Conservation (phyloP, 2,113 vertebrate genomes). For the Nipponia nippon region DNA sequence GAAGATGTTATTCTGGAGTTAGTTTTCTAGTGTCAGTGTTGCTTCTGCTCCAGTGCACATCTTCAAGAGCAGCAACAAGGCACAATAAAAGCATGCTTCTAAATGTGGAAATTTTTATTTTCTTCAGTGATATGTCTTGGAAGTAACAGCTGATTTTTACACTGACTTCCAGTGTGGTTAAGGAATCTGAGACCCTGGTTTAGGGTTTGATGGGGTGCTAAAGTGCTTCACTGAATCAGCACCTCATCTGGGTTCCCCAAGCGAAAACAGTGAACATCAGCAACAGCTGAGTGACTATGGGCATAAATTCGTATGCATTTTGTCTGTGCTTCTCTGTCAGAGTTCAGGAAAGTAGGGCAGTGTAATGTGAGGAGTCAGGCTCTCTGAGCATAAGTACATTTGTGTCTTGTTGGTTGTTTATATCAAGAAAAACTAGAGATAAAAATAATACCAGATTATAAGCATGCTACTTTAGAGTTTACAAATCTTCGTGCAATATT, state of each 20-base stretch:
- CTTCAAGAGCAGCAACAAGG: neutral
- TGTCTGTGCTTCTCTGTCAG: neutral
- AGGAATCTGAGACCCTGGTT: neutral
- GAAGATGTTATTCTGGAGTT: neutral
- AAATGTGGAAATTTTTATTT: accelerated
- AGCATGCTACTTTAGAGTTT: neutral
- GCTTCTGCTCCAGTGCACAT: neutral
- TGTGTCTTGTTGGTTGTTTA: neutral
- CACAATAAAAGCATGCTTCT: neutral
- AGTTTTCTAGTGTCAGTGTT: neutral
- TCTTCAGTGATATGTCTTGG: neutral
- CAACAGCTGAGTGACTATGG: neutral
- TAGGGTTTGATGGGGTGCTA: neutral
- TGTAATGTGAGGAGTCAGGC: neutral
- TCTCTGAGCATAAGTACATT: neutral
- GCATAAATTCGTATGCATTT: accelerated
- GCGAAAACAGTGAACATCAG: neutral
- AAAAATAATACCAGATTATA: neutral
- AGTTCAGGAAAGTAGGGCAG: neutral
- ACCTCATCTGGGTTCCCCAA: neutral
- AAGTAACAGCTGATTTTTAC: neutral
- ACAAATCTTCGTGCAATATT: neutral
- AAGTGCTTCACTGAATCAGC: neutral
- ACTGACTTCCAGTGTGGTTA: neutral
- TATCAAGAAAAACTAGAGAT: neutral